Base-by-base conservation (phyloP, 2,113 vertebrate genomes). In the Grallaria varia region DNA sequence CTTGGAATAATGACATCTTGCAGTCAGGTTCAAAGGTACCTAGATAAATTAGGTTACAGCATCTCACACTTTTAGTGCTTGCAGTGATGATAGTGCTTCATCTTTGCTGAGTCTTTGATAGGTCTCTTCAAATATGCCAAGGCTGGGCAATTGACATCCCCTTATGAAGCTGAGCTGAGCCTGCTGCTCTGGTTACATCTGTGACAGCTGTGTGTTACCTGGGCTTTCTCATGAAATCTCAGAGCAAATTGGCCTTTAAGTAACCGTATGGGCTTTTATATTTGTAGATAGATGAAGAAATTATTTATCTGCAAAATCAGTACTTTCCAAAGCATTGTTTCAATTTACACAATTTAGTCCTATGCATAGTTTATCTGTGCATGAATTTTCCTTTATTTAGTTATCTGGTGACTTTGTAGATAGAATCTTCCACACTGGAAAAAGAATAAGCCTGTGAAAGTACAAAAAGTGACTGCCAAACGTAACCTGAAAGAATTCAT, bases 111-210 rank as follows among this genome's bases (percentile, higher is more conserved):
- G 75, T 76, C 90, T 94, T 88, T 90, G 85, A 90, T 94, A 80
- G 22, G 23, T 49, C 37, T 87, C 10, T 75, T 80, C 62, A 85
- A 19, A 87, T 37, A 49, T 47, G 42, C 67, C 27, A 30, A 92
- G 56, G 25, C 4, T 80, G 79, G 45, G 58, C 62, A 40, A 8
- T 79, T 79, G 88, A 75, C 14, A 8, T 74, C 52, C 11, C 52
- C 25, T 82, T 66, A 27, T 0, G 18, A 83, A 79, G 76, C 72
- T 0, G 13, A 91, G 74, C 49, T 87, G 85, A 94, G 90, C 85
- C 59, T 83, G 78, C 82, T 92, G 44, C 88, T 95, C 88, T 84
- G 53, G 75, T 94, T 92, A 53, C 56, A 85, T 85, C 90, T 95
- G 75, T 90, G 88, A 62, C 83, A 80, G 59, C 75, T 92, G 40